Conservation (phyloP, 64 coral and sea anemone species). For the Pocillopora damicornis region DNA sequence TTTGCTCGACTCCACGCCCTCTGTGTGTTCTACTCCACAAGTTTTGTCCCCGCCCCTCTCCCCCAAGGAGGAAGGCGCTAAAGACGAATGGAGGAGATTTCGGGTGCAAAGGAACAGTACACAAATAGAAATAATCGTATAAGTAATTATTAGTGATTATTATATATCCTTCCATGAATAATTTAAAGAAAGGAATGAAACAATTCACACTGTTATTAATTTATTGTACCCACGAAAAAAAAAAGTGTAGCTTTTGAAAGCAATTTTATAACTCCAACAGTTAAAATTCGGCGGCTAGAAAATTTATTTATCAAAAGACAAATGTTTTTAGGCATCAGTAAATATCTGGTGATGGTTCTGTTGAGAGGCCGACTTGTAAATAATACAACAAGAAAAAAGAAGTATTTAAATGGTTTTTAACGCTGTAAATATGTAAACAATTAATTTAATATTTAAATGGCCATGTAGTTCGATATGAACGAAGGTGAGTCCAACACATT, state of each 20-base stretch:
- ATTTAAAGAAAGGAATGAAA: constrained; percentile 26
- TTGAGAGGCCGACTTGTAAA: constrained; percentile 35
- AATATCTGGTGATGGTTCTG: constrained; percentile 12
- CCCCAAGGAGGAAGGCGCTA: constrained; percentile 80
- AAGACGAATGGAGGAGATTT: constrained; percentile 95
- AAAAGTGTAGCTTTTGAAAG: constrained; percentile 33
- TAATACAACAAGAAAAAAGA: constrained; percentile 12
- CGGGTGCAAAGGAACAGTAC: constrained; percentile 84
- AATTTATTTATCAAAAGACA: constrained; percentile 25
- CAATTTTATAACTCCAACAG: constrained; percentile 35
- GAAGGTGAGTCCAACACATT: constrained; percentile 40
- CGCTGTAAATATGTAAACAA: constrained; percentile 78
- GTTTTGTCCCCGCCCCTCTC: constrained; percentile 84
- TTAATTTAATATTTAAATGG: constrained; percentile 99
- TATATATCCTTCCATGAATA: constrained; percentile 22
- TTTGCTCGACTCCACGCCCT: constrained; percentile 77
- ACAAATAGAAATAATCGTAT: constrained; percentile 97
- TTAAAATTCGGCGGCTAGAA: constrained; percentile 36
- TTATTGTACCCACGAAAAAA: constrained; percentile 37
- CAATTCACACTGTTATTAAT: not conserved
- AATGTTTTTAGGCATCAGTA: constrained; percentile 21
- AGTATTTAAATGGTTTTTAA: constrained; percentile 46
- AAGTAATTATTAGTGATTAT: constrained; percentile 53
- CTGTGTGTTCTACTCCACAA: constrained; percentile 74
- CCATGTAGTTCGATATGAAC: constrained; percentile 96